A percentile compares a stretch with the other conserved stretches of the same genome.
These are phyloP conservation scores for Trachurus trachurus DNA, from an alignment of 2,797 vertebrate genomes.

Conservation along the genomic window DNA sequence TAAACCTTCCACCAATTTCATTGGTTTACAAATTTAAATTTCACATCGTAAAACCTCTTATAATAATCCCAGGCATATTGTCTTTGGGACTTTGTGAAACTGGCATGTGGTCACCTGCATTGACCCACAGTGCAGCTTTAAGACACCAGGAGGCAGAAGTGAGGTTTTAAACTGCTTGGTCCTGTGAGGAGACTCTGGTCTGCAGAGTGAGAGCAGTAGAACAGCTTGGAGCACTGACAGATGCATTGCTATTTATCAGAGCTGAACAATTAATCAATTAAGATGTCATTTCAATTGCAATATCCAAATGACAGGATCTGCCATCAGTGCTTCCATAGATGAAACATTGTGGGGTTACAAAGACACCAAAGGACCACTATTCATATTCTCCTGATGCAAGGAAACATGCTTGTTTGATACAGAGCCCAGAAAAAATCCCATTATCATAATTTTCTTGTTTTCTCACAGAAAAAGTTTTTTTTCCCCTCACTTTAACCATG, in stretches of 20 bases:
- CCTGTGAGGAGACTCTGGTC: constrained; percentile 7
- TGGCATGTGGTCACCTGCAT: constrained; percentile 7
- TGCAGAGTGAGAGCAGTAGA: background rate
- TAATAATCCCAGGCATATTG: constrained; percentile 10
- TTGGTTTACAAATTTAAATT: constrained; percentile 20
- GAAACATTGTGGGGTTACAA: no score
- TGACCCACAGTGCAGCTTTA: constrained; percentile 47
- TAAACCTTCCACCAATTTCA: constrained; percentile 5
- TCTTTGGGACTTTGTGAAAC: constrained; percentile 18
- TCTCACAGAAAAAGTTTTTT: background rate
- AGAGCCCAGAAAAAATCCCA: no score
- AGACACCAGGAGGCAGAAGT: constrained; percentile 80
- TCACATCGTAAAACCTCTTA: background rate
- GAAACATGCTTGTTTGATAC: no score
- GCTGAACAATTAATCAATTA: background rate
- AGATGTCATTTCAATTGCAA: no score
- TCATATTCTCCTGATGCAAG: no score
- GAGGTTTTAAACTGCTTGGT: constrained; percentile 38
- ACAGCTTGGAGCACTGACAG: background rate
- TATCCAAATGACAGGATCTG: no score
- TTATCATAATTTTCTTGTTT: no score
- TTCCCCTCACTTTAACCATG: no score
- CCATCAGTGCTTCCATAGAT: no score
- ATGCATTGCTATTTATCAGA: background rate
- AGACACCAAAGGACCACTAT: no score